phyloP scores from a whole-genome alignment of 2,888 invertebrate species.

The Apantesis nais region DNA sequence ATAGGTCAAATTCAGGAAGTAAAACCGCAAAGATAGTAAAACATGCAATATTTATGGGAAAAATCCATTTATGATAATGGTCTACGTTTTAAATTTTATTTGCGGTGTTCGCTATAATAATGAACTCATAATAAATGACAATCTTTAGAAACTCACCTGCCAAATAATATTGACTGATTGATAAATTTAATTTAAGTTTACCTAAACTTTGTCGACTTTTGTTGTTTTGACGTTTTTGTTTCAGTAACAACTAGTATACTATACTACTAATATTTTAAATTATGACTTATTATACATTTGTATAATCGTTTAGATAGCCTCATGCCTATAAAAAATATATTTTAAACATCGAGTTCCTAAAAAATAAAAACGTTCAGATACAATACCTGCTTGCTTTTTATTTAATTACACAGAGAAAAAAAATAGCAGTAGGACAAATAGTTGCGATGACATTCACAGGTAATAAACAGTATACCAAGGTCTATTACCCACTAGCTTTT shows the following conservation, averaged over 20 bases:
- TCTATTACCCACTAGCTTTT: constrained; percentile 22
- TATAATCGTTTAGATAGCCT: too few species aligned
- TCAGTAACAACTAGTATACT: too few species aligned
- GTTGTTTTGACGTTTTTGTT: not conserved
- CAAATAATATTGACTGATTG: too few species aligned
- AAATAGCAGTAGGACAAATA: constrained; percentile 6
- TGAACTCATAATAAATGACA: not conserved
- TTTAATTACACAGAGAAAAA: constrained; percentile 20
- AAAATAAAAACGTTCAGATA: not conserved
- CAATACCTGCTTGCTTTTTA: constrained; percentile 14
- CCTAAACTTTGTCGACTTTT: not conserved
- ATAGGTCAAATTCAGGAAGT: constrained; percentile 76
- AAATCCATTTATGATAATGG: constrained; percentile 28
- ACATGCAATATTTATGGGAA: not conserved
- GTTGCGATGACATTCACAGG: constrained; percentile 20
- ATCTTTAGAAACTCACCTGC: not conserved
- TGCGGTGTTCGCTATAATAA: not conserved
- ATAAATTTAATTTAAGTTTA: not conserved
- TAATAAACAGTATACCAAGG: constrained; percentile 21
- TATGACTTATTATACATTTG: too few species aligned
- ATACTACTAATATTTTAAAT: too few species aligned
- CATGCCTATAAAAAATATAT: not conserved
- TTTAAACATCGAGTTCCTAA: not conserved
- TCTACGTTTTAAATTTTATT: not conserved
- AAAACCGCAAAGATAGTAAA: constrained; percentile 71